phyloP scores from a whole-genome alignment of 2,888 invertebrate genomes.

The Ophion ellenae region DNA sequence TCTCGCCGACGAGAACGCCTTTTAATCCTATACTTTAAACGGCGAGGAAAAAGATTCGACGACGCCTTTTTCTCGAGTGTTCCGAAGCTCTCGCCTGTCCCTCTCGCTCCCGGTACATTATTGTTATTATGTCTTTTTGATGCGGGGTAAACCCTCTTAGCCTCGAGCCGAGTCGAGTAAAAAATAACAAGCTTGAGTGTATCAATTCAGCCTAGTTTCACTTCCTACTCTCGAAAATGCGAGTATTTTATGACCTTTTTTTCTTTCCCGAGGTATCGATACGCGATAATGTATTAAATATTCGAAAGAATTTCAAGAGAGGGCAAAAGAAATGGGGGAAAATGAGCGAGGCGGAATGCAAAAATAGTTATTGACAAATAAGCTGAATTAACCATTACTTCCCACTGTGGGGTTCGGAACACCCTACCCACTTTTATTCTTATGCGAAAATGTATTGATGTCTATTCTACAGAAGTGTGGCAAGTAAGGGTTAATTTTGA shows the following conservation, averaged over 20 bases:
- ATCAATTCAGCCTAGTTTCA: not conserved
- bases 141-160: slow-evolving; percentile 22
- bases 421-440: too few species aligned
- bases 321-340: too few species aligned
- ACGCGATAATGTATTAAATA: too few species aligned
- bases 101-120: slow-evolving; percentile 15
- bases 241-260: slow-evolving; percentile 8
- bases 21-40: slow-evolving; percentile 68
- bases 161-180: slow-evolving; percentile 28
- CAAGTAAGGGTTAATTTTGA: too few species aligned
- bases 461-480: too few species aligned
- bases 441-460: too few species aligned
- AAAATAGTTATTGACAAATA: too few species aligned
- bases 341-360: too few species aligned
- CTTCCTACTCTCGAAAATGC: not conserved
- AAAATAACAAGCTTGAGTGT: slow-evolving; percentile 13
- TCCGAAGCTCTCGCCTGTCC: slow-evolving; percentile 21
- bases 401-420: too few species aligned
- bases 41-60: slow-evolving; percentile 15
- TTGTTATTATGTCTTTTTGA: slow-evolving; percentile 43
- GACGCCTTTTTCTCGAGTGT: slow-evolving; percentile 45
- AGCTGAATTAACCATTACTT: too few species aligned
- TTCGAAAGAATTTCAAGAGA: too few species aligned
- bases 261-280: not conserved
- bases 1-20: slow-evolving; percentile 67